phyloP scores from a whole-genome alignment of 2,113 vertebrate genomes.

The Circaetus gallicus region DNA sequence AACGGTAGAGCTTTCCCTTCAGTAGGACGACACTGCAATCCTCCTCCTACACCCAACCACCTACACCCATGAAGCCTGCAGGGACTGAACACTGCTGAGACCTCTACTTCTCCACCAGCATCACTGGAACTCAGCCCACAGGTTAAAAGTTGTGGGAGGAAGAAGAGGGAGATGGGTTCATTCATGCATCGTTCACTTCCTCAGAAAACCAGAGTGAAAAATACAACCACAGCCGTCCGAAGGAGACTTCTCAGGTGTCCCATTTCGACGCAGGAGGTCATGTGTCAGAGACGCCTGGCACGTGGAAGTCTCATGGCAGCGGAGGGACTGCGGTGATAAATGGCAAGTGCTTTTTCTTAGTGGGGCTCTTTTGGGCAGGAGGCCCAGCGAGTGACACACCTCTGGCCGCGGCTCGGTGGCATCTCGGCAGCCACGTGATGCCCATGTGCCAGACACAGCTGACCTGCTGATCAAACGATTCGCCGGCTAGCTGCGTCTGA shows the following conservation, averaged over 20 bases:
- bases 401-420: background rate
- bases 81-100: background rate
- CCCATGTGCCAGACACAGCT: background rate
- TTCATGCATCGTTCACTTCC: background rate
- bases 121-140: background rate
- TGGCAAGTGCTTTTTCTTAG: background rate
- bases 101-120: background rate
- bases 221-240: accelerated
- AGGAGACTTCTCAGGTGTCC: background rate
- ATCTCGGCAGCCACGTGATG: background rate
- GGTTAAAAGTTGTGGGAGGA: background rate
- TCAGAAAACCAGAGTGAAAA: background rate
- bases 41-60: background rate
- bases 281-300: background rate
- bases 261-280: accelerated
- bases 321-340: background rate
- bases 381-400: background rate
- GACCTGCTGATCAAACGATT: background rate
- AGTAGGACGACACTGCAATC: accelerated
- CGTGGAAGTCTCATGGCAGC: background rate
- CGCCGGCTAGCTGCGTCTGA: background rate
- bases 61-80: background rate
- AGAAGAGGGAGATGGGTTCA: background rate
- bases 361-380: background rate
- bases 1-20: background rate